A percentile compares a stretch with the other conserved stretches of the same genome.
phyloP scores from a whole-genome alignment of 2,888 invertebrate species.

The Trachelus stipa region DNA sequence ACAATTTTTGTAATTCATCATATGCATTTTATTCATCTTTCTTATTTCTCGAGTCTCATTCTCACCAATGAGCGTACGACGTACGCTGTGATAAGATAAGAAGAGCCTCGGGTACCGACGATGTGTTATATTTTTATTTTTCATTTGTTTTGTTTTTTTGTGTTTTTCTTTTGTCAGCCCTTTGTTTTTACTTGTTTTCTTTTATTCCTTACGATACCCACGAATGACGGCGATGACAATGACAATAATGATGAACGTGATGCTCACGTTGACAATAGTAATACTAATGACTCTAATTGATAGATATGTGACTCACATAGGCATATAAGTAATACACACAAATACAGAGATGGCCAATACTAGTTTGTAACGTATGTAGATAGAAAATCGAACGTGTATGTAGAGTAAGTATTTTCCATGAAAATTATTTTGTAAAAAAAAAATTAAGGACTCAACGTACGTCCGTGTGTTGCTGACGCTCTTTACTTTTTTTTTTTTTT shows the following conservation, averaged over 20 bases:
- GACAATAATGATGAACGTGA: slow-evolving; percentile 24
- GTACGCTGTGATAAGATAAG: slow-evolving; percentile 47
- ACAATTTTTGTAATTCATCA: not conserved
- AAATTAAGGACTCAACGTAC: not conserved
- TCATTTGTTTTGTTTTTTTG: slow-evolving; percentile 2
- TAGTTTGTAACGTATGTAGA: slow-evolving; percentile 58
- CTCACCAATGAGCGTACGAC: slow-evolving; percentile 46
- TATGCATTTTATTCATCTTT: not conserved
- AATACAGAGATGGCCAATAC: slow-evolving; percentile 52
- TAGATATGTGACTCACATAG: slow-evolving; percentile 15
- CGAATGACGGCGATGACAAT: slow-evolving; percentile 21
- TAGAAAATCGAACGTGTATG: slow-evolving; percentile 41
- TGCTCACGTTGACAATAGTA: slow-evolving; percentile 1
- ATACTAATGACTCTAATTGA: not conserved
- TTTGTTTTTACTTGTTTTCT: slow-evolving; percentile 8
- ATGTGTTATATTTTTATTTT: slow-evolving; percentile 31
- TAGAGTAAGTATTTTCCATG: slow-evolving; percentile 24
- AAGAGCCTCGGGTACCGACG: slow-evolving; percentile 23
- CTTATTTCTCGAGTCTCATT: slow-evolving; percentile 25
- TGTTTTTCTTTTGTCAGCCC: slow-evolving; percentile 2
- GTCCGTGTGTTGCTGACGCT: not conserved
- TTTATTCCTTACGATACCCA: slow-evolving; percentile 3
- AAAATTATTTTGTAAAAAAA: slow-evolving; percentile 12
- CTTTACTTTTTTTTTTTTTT: slow-evolving; percentile 6
- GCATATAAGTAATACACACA: not conserved